Evolutionary conservation across 2,888 invertebrate genomes (phyloP), one percentile per base, ranked within the genome.

Genomic region (Dioctria rufipes): DNA sequence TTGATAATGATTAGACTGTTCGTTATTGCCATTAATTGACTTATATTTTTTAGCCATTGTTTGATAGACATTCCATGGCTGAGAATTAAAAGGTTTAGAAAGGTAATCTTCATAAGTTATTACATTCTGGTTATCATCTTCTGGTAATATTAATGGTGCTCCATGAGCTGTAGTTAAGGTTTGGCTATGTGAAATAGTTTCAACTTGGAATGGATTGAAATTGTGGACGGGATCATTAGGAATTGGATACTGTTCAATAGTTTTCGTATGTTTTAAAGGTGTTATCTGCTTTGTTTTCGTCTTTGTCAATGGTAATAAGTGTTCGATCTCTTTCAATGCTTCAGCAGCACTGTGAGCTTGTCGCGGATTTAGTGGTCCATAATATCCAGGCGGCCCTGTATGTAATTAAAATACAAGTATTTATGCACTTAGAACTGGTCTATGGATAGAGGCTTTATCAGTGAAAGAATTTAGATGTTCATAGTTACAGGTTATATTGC

Each of bases 141-240:
- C 54, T 3, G 78, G 3, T 5, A 9, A 37, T 54, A 51, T n/a
- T 3, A 78, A n/a, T 49, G 65, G 86, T n/a, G 83, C 77, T 3
- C 84, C 86, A 83, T 88, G 88, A 3, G 87, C 88, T 0, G 89
- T 88, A 0, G 88, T 88, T 80, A 89, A 86, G 42, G 88, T 86
- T 81, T 89, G 87, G 3, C 87, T 87, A 79, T 89, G 89, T 4
- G 88, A 87, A 4, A 88, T 80, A 0, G 88, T 87, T 63, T 88
- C 87, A 71, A 89, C 79, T 61, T 85, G 86, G 49, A 88, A 86
- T 78, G 73, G 65, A 2, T 61, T 54, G 11, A 46, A 58, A 67
- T 46, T 58, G 4, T 77, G 73, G 11, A 82, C 25, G 11, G 84
- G 83, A 82, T 83, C 82, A 46, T 80, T 54, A 39, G 84, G 84